Evolutionary conservation across 2,888 invertebrate genomes (phyloP), one percentile per base, ranked within the genome.

Genomic region (Microctonus hyperodae): DNA sequence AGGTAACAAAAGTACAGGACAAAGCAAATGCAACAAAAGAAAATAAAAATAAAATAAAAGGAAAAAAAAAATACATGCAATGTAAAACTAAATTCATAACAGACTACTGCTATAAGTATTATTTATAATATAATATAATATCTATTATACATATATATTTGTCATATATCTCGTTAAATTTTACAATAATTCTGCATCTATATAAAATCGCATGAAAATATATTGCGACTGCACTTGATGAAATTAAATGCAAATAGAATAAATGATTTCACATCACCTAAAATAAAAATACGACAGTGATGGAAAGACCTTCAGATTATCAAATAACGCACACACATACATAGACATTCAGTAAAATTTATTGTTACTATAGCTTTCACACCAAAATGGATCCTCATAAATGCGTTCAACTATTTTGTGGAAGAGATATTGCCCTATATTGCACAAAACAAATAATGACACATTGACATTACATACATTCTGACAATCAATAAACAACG

Each of bases 391-490:
- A 57, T 37, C 23, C 35, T 37, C 37, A 37, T 57, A 58, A 58
- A 40, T 31, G n/a, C 13, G n/a, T 28, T 6, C 16, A 2, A n/a
- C 6, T 16, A 44, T 44, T 44, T 44, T 16, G 16, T 44, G 5
- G 11, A 22, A 40, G 58, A 37, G 25, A 23, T 58, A 40, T 40
- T 9, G 7, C 23, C 1, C 13, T 37, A n/a, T 20, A 11, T 37
- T 7, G 23, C n/a, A 40, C 2, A 20, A 25, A 25, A 44, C 6
- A 44, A 44, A 44, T 44, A 44, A 44, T 44, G 44, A 44, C 44
- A 16, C 72, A 73, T 75, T 75, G 78, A 75, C 70, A 75, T 78
- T 79, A 77, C 79, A 80, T 80, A 77, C 77, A 78, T 76, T 76
- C 77, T 77, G 20, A 44, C 44, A 44, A 44, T 44, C 44, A 44